Conservation (phyloP, 1,140 invertebrate genomes). For the Xylocopa sonorina region DNA sequence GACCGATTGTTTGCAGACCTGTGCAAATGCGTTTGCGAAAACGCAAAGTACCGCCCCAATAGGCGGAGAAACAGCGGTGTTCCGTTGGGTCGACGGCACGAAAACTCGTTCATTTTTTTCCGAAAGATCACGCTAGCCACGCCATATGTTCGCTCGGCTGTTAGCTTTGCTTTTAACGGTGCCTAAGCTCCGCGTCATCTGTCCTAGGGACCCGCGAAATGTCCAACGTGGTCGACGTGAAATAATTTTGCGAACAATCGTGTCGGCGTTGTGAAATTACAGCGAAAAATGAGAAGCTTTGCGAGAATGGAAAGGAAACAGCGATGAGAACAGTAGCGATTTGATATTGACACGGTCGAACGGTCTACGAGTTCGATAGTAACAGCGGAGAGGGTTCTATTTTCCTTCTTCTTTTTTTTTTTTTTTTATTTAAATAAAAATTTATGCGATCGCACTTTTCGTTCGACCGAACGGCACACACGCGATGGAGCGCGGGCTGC, state of each 20-base stretch:
- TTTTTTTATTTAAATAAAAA: slow-evolving; percentile 40
- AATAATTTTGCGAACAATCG: not conserved
- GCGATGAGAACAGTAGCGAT: no score
- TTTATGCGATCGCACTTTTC: slow-evolving; percentile 34
- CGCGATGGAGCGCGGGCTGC: slow-evolving; percentile 19
- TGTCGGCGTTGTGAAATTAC: not conserved
- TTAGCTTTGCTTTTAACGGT: slow-evolving; percentile 20
- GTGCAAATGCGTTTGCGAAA: slow-evolving; percentile 57
- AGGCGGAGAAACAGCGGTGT: slow-evolving; percentile 17
- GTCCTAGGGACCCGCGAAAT: slow-evolving; percentile 3
- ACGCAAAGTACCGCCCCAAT: slow-evolving; percentile 53
- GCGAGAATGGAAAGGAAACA: no score
- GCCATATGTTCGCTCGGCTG: slow-evolving; percentile 4
- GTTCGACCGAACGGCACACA: slow-evolving; percentile 15
- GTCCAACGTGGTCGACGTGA: not conserved
- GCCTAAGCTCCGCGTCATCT: slow-evolving; percentile 25
- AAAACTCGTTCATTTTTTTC: slow-evolving; percentile 47
- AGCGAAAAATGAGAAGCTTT: not conserved
- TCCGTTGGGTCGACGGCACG: slow-evolving; percentile 23
- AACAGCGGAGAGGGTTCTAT: not conserved
- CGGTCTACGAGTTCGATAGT: not conserved
- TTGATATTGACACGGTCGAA: not conserved
- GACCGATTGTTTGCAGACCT: slow-evolving; percentile 55
- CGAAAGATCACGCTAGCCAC: slow-evolving; percentile 36
- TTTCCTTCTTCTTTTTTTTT: not conserved